Evolutionary conservation across 2,797 vertebrate genomes (phyloP).

Genomic region (Cichlasoma orientale): DNA sequence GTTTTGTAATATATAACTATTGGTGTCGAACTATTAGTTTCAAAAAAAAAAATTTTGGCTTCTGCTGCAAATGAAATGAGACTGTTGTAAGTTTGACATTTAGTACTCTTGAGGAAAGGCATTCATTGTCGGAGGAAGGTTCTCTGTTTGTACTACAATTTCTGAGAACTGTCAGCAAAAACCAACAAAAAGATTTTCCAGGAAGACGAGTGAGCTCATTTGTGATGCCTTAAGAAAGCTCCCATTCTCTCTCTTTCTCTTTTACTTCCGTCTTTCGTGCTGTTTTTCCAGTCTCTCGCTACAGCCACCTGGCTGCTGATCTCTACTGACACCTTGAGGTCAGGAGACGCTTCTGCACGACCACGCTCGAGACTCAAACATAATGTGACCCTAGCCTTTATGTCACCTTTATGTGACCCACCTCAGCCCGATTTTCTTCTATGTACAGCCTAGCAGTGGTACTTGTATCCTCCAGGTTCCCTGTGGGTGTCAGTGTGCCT

Average conservation of each 20-base stretch:
- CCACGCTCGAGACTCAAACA: background rate
- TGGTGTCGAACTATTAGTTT: background rate
- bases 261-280: constrained; percentile 1
- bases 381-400: constrained; percentile 52
- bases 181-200: constrained; percentile 24
- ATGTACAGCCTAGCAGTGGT: constrained; percentile 3
- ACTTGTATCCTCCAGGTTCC: constrained; percentile 16
- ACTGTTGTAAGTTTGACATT: constrained; percentile 18
- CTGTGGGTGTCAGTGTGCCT: constrained; percentile 37
- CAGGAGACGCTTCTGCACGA: constrained; percentile 54
- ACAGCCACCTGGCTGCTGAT: constrained; percentile 62
- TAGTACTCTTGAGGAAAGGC: background rate
- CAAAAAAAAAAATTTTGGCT: background rate
- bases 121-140: constrained; percentile 20
- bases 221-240: constrained; percentile 55
- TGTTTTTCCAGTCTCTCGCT: background rate
- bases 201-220: constrained; percentile 20
- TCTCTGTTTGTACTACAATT: background rate
- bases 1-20: background rate
- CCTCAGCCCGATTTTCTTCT: constrained; percentile 21
- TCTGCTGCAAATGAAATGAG: background rate
- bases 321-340: constrained; percentile 80
- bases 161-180: constrained; percentile 27
- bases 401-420: constrained; percentile 22
- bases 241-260: constrained; percentile 33